These are phyloP conservation scores for Hartigia nigra DNA, from an alignment of 2,888 invertebrate genomes.

Conservation along the genomic window DNA sequence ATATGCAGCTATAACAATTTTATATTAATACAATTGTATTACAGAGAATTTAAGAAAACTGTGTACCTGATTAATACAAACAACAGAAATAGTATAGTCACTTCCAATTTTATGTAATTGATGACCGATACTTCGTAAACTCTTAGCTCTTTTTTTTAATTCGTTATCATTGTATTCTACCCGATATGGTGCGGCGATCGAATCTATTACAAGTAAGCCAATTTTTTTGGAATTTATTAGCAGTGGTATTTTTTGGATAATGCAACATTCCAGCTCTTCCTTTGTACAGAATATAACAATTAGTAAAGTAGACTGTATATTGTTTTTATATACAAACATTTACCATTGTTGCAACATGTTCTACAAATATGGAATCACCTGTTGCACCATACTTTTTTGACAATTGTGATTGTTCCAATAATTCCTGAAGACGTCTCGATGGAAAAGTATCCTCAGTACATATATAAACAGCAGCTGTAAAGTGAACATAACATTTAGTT, in stretches of 20 bases:
- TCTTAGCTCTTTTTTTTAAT: constrained; percentile 68
- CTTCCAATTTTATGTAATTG: constrained; percentile 70
- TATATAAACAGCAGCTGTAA: constrained; percentile 74
- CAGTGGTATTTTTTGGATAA: constrained; percentile 69
- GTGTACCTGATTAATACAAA: constrained; percentile 80
- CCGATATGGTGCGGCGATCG: constrained; percentile 79
- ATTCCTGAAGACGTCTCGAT: constrained; percentile 73
- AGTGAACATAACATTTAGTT: not conserved
- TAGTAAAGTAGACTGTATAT: not conserved
- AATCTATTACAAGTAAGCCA: constrained; percentile 78
- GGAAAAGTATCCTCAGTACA: constrained; percentile 84
- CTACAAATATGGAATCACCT: constrained; percentile 74
- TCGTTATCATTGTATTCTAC: constrained; percentile 69
- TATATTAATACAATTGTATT: not conserved
- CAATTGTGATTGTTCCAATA: constrained; percentile 62
- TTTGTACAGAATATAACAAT: constrained; percentile 40
- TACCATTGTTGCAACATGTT: constrained; percentile 70
- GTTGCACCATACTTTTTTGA: constrained; percentile 54
- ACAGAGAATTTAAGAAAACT: not conserved
- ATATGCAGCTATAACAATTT: not conserved
- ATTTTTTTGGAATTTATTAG: constrained; percentile 69
- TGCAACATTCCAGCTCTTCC: constrained; percentile 70
- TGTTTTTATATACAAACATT: constrained; percentile 2
- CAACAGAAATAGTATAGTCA: constrained; percentile 70
- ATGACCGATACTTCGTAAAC: constrained; percentile 70